Base-by-base conservation (phyloP, 2,888 invertebrate species). In the Chirona hameri region DNA sequence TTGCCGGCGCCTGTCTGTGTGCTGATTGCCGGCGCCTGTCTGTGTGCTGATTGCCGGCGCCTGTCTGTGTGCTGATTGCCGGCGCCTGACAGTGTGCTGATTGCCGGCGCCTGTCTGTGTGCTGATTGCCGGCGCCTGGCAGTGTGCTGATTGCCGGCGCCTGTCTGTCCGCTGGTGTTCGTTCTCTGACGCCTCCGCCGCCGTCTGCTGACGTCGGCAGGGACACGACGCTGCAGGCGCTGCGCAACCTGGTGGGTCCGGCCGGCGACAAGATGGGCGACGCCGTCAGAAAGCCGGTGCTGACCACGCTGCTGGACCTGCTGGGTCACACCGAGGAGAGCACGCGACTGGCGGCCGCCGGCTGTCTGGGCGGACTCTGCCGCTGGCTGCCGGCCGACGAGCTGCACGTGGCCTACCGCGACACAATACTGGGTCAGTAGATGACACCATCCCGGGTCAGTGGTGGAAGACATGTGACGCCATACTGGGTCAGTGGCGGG, bases 221-320 rank as follows among this genome's bases (percentile, higher is more conserved):
- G 85, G 98, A 98, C 89, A 98, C 98, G 5, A 95, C 95, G 91
- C 89, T 98, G 84, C 96, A 97, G 88, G 97, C 97, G 9, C 89
- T 98, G 85, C 91, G 98, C 84, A 83, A 84, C 81, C 93, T 96
- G 82, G 92, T 97, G 84, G 91, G 92, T 24, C 93, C 93, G 29
- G 95, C 95, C 46, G 97, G 96, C 0, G 93, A 94, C 86, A 97
- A 96, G 90, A 94, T 97, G 93, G 92, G 94, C 0, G 95, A 95
- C 83, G 90, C 92, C 1, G 90, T 95, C 81, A 92, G 93, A 84
- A 93, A 94, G 86, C 92, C 91, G 87, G 91, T 95, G 60, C 92
- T 93, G 87, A 88, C 89, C 1, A 93, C 94, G 52, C 89, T 96
- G 81, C 88, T 90, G 48, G 89, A 90, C 80, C 90, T 94, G 89